phyloP scores from a whole-genome alignment of 2,113 vertebrate genomes.

The Carlito syrichta region DNA sequence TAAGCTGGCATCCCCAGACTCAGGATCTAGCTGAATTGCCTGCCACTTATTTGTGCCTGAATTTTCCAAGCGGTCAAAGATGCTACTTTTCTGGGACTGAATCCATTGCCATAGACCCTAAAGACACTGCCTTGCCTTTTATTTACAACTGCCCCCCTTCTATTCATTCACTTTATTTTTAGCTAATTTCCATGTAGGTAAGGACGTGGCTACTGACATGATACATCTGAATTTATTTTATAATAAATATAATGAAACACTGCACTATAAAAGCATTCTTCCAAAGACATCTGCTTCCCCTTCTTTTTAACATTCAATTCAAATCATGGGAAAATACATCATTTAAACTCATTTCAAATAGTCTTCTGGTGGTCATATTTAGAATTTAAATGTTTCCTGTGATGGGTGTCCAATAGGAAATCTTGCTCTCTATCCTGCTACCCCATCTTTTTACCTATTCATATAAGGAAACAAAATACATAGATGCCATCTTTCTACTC shows the following conservation, averaged over 20 bases:
- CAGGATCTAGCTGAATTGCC: background rate
- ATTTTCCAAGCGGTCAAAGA: conserved; percentile 23
- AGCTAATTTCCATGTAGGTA: background rate
- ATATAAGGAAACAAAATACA: conserved; percentile 48
- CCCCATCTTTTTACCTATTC: conserved; percentile 52
- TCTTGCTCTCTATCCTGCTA: conserved; percentile 42
- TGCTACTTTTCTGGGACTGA: background rate
- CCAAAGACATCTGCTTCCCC: background rate
- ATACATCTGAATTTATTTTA: conserved; percentile 46
- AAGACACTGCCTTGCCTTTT: background rate
- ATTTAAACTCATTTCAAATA: conserved; percentile 61
- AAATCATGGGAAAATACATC: conserved; percentile 55
- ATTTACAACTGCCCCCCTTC: background rate
- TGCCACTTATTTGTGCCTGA: conserved; percentile 11
- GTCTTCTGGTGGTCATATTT: conserved; percentile 49
- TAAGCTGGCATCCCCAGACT: background rate
- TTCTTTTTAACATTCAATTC: conserved; percentile 53
- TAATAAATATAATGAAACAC: conserved; percentile 42
- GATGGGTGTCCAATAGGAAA: conserved; percentile 36
- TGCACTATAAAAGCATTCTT: conserved; percentile 24
- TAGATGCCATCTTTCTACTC: background rate
- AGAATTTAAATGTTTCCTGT: conserved; percentile 59
- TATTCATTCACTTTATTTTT: conserved; percentile 11
- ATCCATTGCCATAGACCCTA: background rate
- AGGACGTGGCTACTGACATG: conserved; percentile 12